Base-by-base conservation (phyloP, 2,797 vertebrate species). In the Orientallactaga sibirica region DNA sequence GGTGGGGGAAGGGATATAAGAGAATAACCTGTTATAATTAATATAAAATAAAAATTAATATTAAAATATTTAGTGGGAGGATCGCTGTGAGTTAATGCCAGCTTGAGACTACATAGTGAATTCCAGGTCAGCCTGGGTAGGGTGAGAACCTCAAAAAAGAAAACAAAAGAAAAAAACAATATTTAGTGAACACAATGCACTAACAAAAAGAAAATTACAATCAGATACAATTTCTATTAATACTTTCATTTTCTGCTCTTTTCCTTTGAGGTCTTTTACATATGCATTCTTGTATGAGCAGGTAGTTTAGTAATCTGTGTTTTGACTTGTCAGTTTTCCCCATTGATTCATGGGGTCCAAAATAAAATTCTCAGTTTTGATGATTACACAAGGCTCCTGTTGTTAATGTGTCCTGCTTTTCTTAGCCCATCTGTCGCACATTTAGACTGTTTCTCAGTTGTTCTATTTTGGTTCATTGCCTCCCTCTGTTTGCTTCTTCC, bases 401-500 rank as follows among this genome's bases (percentile, higher is more conserved):
- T 41, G 52, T 15, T 88, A 88, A 29, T 15, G 33, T n/a, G 88
- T 43, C 86, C 33, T 37, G 64, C 76, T 91, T 94, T 86, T 86
- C 88, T 71, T 41, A 86, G 73, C 75, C 90, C 76, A 37, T 61
- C 43, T 95, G 52, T 80, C 90, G 58, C 1, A 70, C 78, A 79
- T 71, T 87, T 20, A 82, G 77, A 67, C 24, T 73, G 71, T 64
- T 93, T 92, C 73, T 76, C 88, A 61, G 18, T 73, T 67, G 48
- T 68, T 95, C 90, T 94, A 89, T 91, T 96, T 95, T 93, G 93
- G 89, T 58, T 62, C 67, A 58, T 68, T 78, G 73, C 83, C n/a
- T 62, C 58, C 55, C 76, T 37, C 29, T 27, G 58, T 82, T 93
- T 94, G 18, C 64, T 93, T 94, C 37, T 87, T 95, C 48, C 55